phyloP scores from a whole-genome alignment of 2,113 vertebrate genomes.

The Eptesicus fuscus region DNA sequence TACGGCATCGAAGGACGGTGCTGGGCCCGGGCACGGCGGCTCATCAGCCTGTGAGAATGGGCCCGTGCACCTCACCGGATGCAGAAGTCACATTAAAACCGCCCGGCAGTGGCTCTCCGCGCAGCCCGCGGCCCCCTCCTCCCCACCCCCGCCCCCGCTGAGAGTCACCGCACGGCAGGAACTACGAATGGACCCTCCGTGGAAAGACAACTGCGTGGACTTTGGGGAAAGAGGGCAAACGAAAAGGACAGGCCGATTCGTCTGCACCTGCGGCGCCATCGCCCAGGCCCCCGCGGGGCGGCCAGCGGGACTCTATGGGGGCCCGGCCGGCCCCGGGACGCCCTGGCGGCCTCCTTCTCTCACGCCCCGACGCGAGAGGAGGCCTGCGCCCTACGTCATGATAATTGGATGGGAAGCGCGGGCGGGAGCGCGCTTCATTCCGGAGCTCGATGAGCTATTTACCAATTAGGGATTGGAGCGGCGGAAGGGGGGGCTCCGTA shows the following conservation, averaged over 20 bases:
- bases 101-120: neutral
- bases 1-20: constrained; percentile 66
- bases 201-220: constrained; percentile 30
- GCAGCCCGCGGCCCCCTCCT: neutral
- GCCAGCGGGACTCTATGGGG: constrained; percentile 62
- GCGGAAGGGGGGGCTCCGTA: constrained; percentile 74
- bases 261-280: neutral
- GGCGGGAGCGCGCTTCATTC: constrained; percentile 81
- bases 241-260: constrained; percentile 35
- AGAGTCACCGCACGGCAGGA: neutral
- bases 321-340: constrained; percentile 62
- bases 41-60: constrained; percentile 64
- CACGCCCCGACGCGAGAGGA: constrained; percentile 68
- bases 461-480: constrained; percentile 82
- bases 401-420: constrained; percentile 86
- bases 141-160: no score
- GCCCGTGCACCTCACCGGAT: constrained; percentile 55
- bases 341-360: constrained; percentile 78
- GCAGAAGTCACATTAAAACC: constrained; percentile 59
- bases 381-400: constrained; percentile 80
- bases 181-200: neutral
- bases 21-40: constrained; percentile 56
- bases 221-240: constrained; percentile 52
- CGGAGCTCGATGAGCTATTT: constrained; percentile 86
- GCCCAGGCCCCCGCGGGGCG: neutral